phyloP scores from a whole-genome alignment of 2,888 invertebrate species.

The Philonicus albiceps region DNA sequence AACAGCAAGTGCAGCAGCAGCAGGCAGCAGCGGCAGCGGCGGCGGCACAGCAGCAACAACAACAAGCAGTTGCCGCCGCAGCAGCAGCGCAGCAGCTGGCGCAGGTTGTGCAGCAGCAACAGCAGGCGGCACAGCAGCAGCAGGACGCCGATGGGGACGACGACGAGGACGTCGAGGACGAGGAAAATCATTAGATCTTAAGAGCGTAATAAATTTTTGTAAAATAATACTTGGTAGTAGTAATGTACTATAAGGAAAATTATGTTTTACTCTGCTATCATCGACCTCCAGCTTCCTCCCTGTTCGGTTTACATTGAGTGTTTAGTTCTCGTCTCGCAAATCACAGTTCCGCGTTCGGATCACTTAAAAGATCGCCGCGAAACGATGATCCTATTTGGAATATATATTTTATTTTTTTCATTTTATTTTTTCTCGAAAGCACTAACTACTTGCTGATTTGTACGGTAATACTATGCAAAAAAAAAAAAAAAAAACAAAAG shows the following conservation, averaged over 20 bases:
- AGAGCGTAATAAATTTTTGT: conserved; percentile 46
- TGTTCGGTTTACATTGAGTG: neutral
- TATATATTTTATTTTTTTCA: neutral
- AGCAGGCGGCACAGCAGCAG: conserved; percentile 53
- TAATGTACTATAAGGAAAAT: conserved; percentile 49
- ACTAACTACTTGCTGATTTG: neutral
- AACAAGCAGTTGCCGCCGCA: conserved; percentile 61
- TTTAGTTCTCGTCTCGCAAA: neutral
- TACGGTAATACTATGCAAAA: conserved; percentile 19
- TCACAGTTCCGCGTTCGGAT: neutral
- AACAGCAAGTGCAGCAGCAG: conserved; percentile 50
- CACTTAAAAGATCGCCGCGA: neutral
- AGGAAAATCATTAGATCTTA: conserved; percentile 63
- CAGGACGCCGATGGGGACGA: conserved; percentile 62
- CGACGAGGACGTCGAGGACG: conserved; percentile 63
- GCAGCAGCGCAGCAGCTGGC: conserved; percentile 35
- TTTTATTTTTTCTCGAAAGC: neutral
- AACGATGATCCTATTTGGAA: neutral
- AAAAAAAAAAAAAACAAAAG: too few relatives aligned
- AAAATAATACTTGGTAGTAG: conserved; percentile 48
- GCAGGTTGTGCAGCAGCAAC: conserved; percentile 53
- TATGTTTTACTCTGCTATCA: conserved; percentile 38
- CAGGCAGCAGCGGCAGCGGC: conserved; percentile 59
- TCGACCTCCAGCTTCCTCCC: conserved; percentile 32
- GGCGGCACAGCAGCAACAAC: conserved; percentile 58